Conservation (phyloP, 2,113 vertebrate genomes). For the Paralichthys olivaceus region DNA sequence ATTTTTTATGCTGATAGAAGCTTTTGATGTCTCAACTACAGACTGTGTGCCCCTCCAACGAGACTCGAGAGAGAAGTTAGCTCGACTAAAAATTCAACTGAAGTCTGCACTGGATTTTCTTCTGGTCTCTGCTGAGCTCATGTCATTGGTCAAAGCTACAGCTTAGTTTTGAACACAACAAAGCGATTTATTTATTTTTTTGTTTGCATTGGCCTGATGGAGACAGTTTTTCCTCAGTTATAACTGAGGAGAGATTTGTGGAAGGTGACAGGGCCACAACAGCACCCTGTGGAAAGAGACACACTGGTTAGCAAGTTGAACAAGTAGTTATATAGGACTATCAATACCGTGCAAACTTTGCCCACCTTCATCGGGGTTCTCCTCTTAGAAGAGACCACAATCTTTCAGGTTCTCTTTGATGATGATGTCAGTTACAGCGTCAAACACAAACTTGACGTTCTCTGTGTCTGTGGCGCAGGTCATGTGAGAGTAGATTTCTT, state of each 20-base stretch:
- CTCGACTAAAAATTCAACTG: slow-evolving; percentile 48
- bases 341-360: neutral
- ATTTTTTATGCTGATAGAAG: slow-evolving; percentile 44
- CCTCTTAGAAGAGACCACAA: slow-evolving; percentile 93
- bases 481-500: slow-evolving; percentile 99
- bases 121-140: slow-evolving; percentile 25
- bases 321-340: neutral
- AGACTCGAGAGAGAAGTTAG: slow-evolving; percentile 33
- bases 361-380: slow-evolving; percentile 45
- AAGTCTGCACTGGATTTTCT: slow-evolving; percentile 42
- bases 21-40: slow-evolving; percentile 57
- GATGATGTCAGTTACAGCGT: slow-evolving; percentile 98
- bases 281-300: slow-evolving; percentile 41
- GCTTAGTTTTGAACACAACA: slow-evolving; percentile 47
- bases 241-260: slow-evolving; percentile 24
- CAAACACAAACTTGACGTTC: slow-evolving; percentile 99
- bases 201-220: slow-evolving; percentile 21
- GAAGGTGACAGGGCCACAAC: slow-evolving; percentile 5
- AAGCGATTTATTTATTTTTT: slow-evolving; percentile 22
- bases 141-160: slow-evolving; percentile 57
- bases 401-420: slow-evolving; percentile 99
- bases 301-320: neutral
- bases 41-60: slow-evolving; percentile 40
- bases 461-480: slow-evolving; percentile 98
- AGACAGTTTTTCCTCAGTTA: slow-evolving; percentile 42